phyloP scores from a whole-genome alignment of 2,888 invertebrate genomes.

The Cerceris rybyensis region DNA sequence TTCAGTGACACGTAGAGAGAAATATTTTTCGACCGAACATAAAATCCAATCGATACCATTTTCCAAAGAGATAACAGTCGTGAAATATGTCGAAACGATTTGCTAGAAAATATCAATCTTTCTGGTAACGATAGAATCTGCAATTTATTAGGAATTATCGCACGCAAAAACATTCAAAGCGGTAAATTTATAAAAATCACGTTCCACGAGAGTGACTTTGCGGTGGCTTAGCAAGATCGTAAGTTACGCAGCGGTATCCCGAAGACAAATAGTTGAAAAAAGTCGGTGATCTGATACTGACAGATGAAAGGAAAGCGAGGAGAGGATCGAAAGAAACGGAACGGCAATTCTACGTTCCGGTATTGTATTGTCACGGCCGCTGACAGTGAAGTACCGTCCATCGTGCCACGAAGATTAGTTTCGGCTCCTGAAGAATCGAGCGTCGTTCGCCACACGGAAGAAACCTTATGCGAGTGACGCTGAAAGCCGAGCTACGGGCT shows the following conservation, averaged over 20 bases:
- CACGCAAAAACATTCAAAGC: no score
- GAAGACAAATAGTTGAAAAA: slow-evolving; percentile 48
- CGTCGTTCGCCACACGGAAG: slow-evolving; percentile 44
- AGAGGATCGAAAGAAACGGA: slow-evolving; percentile 53
- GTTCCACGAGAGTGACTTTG: neutral
- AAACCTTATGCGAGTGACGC: slow-evolving; percentile 33
- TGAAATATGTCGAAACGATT: neutral
- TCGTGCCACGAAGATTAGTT: slow-evolving; percentile 61
- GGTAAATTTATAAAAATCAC: no score
- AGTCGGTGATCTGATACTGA: slow-evolving; percentile 54
- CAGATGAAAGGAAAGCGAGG: slow-evolving; percentile 41
- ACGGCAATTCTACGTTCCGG: slow-evolving; percentile 40
- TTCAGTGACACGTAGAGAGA: slow-evolving; percentile 31
- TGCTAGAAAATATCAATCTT: no score
- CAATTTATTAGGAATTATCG: no score
- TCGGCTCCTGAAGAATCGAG: slow-evolving; percentile 59
- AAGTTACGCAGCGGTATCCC: slow-evolving; percentile 6
- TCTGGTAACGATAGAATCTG: no score
- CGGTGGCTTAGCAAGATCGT: neutral
- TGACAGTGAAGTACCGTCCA: slow-evolving; percentile 67
- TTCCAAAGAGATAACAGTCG: neutral
- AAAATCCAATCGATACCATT: slow-evolving; percentile 14
- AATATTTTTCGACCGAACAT: slow-evolving; percentile 35
- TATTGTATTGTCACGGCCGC: slow-evolving; percentile 57
- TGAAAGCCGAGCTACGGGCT: slow-evolving; percentile 29